Percentiles rank a stretch among this genome's conserved stretches.
phyloP scores from a whole-genome alignment of 1,140 invertebrate species.

The Drosophila busckii region DNA sequence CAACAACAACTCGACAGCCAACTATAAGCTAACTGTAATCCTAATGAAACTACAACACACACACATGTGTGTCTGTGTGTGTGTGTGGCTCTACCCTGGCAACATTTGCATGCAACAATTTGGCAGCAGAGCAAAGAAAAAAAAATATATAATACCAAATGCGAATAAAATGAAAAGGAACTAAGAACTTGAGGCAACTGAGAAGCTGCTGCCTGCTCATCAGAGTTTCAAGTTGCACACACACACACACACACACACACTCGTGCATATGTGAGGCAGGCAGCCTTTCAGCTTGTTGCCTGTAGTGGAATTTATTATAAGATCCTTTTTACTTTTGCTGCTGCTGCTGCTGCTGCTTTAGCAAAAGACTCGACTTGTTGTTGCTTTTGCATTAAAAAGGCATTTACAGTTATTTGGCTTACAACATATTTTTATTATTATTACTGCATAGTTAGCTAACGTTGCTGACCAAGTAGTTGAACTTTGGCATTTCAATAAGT shows the following conservation, averaged over 20 bases:
- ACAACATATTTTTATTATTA: slow-evolving; percentile 64
- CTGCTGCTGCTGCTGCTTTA: slow-evolving; percentile 15
- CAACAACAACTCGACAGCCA: slow-evolving; percentile 8
- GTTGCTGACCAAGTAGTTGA: slow-evolving; percentile 32
- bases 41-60: slow-evolving; percentile 77
- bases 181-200: slow-evolving; percentile 35
- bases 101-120: slow-evolving; percentile 76
- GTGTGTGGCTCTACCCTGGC: slow-evolving; percentile 14
- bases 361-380: slow-evolving; percentile 1
- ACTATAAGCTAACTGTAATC: slow-evolving; percentile 72
- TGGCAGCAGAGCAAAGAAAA: slow-evolving; percentile 38
- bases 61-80: slow-evolving; percentile 19
- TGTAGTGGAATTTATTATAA: slow-evolving; percentile 75
- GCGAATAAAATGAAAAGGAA: slow-evolving; percentile 9
- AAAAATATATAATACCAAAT: slow-evolving; percentile 3
- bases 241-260: slow-evolving; percentile 25
- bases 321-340: slow-evolving; percentile 63
- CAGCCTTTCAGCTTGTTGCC: slow-evolving; percentile 61
- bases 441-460: slow-evolving; percentile 47
- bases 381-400: slow-evolving; percentile 57
- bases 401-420: slow-evolving; percentile 68
- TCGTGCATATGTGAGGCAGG: slow-evolving; percentile 4
- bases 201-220: slow-evolving; percentile 8
- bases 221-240: slow-evolving; percentile 20
- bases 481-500: slow-evolving; percentile 55